A percentile compares a stretch with the other conserved stretches of the same genome.
These are phyloP conservation scores for Jacana jacana DNA, from an alignment of 2,113 vertebrate species.

Conservation along the genomic window DNA sequence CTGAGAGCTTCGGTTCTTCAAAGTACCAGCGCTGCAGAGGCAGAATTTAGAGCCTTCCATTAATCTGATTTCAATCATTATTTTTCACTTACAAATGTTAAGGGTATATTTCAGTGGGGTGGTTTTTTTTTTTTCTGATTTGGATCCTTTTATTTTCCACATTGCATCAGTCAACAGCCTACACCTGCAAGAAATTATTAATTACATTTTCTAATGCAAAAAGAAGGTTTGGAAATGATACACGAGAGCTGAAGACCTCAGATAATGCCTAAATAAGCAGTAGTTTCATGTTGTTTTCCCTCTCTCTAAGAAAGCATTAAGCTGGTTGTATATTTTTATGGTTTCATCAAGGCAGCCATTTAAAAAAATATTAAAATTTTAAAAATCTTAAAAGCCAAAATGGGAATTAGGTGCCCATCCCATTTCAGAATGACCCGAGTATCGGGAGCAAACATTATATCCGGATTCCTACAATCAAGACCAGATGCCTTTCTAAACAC, in stretches of 20 bases:
- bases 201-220: neutral
- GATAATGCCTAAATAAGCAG: neutral
- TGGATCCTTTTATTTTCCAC: neutral
- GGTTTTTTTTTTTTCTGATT: neutral
- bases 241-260: neutral
- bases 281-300: neutral
- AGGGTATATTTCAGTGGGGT: neutral
- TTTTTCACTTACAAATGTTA: neutral
- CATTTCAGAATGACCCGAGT: neutral
- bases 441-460: neutral
- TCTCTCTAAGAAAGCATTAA: neutral
- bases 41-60: neutral
- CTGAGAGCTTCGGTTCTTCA: accelerated
- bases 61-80: neutral
- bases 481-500: slow-evolving; percentile 38
- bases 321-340: neutral
- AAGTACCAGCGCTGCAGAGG: neutral
- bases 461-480: neutral
- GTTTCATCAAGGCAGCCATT: neutral
- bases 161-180: neutral
- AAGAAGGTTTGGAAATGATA: neutral
- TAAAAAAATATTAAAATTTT: too few species aligned
- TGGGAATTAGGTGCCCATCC: neutral
- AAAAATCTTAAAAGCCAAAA: neutral
- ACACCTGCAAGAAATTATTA: neutral